phyloP scores from a whole-genome alignment of 2,797 vertebrate genomes.

The Myotis planiceps region DNA sequence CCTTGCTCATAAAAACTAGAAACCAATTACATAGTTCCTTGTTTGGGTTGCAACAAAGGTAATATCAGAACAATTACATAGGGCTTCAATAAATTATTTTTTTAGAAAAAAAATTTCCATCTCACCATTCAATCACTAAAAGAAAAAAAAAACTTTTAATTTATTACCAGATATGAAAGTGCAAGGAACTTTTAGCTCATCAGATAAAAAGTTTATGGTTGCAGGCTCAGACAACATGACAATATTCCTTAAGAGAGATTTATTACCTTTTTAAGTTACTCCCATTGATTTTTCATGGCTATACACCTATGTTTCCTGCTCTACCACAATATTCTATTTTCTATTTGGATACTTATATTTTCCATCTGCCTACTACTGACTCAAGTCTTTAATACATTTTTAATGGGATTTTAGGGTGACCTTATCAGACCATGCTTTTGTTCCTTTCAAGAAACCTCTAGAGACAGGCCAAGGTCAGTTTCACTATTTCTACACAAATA shows the following conservation, averaged over 20 bases:
- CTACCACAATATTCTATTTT: constrained; percentile 64
- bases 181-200: constrained; percentile 46
- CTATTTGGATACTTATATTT: constrained; percentile 66
- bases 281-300: constrained; percentile 65
- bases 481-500: constrained; percentile 68
- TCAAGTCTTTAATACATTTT: constrained; percentile 52
- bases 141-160: constrained; percentile 13
- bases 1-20: not conserved
- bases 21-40: not conserved
- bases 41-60: not conserved
- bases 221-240: constrained; percentile 65
- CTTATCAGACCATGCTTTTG: constrained; percentile 57
- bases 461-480: constrained; percentile 58
- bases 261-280: constrained; percentile 61
- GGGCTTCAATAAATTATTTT: not conserved
- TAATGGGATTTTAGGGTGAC: constrained; percentile 65
- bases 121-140: not conserved
- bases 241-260: constrained; percentile 68
- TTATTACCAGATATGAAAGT: constrained; percentile 20
- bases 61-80: not conserved
- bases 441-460: constrained; percentile 59
- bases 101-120: not conserved
- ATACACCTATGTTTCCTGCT: constrained; percentile 48
- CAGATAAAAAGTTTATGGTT: constrained; percentile 48
- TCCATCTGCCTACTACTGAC: constrained; percentile 62